Evolutionary conservation across 2,113 vertebrate species (phyloP).

Genomic region (Malurus elegans): DNA sequence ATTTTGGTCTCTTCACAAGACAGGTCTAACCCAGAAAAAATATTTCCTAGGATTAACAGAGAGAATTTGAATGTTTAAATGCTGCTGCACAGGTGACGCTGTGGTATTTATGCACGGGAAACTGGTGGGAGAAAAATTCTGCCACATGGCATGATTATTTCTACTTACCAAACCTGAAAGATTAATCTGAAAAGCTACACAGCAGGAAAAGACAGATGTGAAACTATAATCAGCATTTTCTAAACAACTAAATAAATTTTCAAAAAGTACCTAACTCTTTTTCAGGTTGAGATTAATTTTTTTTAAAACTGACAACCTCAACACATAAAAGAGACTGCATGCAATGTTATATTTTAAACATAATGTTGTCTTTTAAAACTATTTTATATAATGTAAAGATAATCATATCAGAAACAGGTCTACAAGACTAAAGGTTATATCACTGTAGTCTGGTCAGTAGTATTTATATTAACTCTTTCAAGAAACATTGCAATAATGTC

Average conservation of each 20-base stretch:
- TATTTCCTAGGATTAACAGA: not conserved
- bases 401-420: not conserved
- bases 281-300: not conserved
- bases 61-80: not conserved
- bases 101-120: not conserved
- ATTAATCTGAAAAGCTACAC: not conserved
- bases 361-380: not conserved
- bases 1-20: not conserved
- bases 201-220: not conserved
- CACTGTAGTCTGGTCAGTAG: not conserved
- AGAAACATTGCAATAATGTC: not conserved
- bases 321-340: not conserved
- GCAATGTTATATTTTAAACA: not conserved
- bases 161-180: not conserved
- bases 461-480: not conserved
- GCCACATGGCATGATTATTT: not conserved
- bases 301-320: not conserved
- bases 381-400: not conserved
- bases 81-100: not conserved
- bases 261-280: not conserved
- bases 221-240: not conserved
- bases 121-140: not conserved
- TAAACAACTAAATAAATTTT: not conserved
- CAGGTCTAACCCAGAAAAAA: not conserved
- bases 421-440: not conserved